Conservation (phyloP, 2,888 invertebrate species). For the Andrena dorsata region DNA sequence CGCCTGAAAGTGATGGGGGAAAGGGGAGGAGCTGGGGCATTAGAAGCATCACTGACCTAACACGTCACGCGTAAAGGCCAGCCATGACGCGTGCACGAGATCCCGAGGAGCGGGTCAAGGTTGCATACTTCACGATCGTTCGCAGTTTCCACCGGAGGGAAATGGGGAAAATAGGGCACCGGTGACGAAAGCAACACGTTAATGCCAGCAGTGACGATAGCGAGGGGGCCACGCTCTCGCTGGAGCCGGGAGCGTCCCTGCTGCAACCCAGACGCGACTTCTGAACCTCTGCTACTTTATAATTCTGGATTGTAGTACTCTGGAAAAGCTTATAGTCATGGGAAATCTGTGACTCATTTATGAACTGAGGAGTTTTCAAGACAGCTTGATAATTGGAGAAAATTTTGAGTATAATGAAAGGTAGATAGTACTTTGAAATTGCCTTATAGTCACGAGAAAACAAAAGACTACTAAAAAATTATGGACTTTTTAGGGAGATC, state of each 20-base stretch:
- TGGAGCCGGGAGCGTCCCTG: conserved; percentile 31
- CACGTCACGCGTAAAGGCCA: conserved; percentile 66
- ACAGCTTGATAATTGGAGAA: neutral
- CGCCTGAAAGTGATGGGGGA: neutral
- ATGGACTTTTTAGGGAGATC: neutral
- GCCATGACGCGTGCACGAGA: conserved; percentile 58
- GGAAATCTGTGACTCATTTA: neutral
- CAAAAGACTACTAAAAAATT: no score
- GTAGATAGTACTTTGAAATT: neutral
- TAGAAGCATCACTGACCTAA: conserved; percentile 65
- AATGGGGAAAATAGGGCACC: conserved; percentile 56
- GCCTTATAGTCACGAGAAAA: neutral
- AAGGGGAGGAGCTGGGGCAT: conserved; percentile 44
- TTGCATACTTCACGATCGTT: conserved; percentile 54
- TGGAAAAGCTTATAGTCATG: neutral
- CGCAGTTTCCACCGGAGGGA: conserved; percentile 59
- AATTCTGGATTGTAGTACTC: conserved; percentile 7
- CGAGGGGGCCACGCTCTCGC: conserved; percentile 40
- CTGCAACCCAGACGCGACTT: conserved; percentile 17
- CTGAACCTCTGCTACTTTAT: conserved; percentile 32
- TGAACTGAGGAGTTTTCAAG: neutral
- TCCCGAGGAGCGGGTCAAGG: conserved; percentile 58
- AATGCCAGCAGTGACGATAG: conserved; percentile 52
- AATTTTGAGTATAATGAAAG: neutral
- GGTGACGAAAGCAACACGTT: conserved; percentile 63